Evolutionary conservation across 2,888 invertebrate species (phyloP).

Genomic region (Drosophila differens): DNA sequence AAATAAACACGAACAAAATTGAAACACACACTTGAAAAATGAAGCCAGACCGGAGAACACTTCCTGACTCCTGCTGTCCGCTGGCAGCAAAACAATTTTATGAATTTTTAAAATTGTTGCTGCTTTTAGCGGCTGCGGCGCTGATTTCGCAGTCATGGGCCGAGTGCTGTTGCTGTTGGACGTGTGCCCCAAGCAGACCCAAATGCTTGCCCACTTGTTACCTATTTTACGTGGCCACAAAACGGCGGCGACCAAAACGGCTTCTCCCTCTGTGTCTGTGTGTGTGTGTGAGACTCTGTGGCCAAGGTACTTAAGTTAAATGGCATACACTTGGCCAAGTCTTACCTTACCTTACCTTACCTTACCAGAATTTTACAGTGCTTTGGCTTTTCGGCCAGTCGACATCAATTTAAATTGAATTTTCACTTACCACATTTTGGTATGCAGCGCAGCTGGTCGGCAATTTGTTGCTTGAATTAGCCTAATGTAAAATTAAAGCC

Average conservation of each 20-base stretch:
- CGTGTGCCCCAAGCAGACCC: conserved; percentile 61
- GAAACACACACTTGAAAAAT: conserved; percentile 78
- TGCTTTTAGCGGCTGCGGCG: conserved; percentile 69
- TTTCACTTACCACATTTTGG: conserved; percentile 76
- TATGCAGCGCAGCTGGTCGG: conserved; percentile 66
- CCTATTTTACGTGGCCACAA: conserved; percentile 76
- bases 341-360: conserved; percentile 16
- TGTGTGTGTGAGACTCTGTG: conserved; percentile 27
- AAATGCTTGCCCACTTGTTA: conserved; percentile 76
- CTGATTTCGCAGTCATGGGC: conserved; percentile 77
- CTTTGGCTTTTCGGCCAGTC: conserved; percentile 54
- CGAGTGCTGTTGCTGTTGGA: conserved; percentile 33
- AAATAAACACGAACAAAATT: conserved; percentile 34
- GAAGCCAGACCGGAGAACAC: conserved; percentile 49
- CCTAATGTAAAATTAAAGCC: conserved; percentile 78
- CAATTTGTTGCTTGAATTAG: conserved; percentile 83
- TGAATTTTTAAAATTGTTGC: conserved; percentile 82
- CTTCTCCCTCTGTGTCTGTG: conserved; percentile 9
- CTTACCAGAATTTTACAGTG: conserved; percentile 30
- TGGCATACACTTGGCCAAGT: conserved; percentile 67
- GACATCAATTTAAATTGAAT: conserved; percentile 83
- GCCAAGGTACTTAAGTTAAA: conserved; percentile 79
- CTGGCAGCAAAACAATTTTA: conserved; percentile 58
- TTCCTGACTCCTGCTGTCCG: conserved; percentile 35
- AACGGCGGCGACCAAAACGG: conserved; percentile 31